A percentile compares a stretch with the other conserved stretches of the same genome.
phyloP scores from a whole-genome alignment of 2,888 invertebrate genomes.

The Myathropa florea region DNA sequence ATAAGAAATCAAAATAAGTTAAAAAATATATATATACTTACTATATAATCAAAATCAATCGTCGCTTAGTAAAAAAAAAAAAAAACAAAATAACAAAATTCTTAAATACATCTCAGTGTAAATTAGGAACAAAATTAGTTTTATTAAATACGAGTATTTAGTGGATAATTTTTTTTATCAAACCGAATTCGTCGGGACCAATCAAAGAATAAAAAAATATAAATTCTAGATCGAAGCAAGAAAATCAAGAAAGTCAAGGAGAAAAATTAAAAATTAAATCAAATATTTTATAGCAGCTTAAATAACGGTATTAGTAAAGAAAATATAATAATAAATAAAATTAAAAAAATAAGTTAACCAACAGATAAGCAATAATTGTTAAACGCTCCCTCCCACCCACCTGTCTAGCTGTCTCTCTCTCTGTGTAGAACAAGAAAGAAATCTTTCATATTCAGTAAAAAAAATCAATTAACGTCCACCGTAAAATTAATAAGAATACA shows the following conservation, averaged over 20 bases:
- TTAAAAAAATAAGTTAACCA: slow-evolving; percentile 55
- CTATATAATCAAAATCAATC: slow-evolving; percentile 28
- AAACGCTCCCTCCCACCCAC: slow-evolving; percentile 64
- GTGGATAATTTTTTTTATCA: slow-evolving; percentile 27
- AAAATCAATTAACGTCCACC: slow-evolving; percentile 62
- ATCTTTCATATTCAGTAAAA: slow-evolving; percentile 23
- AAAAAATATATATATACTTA: slow-evolving; percentile 22
- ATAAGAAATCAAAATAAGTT: slow-evolving; percentile 32
- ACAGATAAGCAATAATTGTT: slow-evolving; percentile 68
- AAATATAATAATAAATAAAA: slow-evolving; percentile 31
- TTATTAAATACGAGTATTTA: not conserved
- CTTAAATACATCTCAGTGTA: slow-evolving; percentile 42
- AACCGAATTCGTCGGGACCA: slow-evolving; percentile 65
- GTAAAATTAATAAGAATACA: not conserved
- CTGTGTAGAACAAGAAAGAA: slow-evolving; percentile 12
- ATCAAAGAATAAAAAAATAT: slow-evolving; percentile 29
- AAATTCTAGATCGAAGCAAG: slow-evolving; percentile 31
- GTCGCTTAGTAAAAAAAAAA: slow-evolving; percentile 47
- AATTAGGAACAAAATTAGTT: slow-evolving; percentile 6
- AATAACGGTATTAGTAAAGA: not conserved
- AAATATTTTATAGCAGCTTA: slow-evolving; percentile 13
- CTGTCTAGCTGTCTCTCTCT: slow-evolving; percentile 28
- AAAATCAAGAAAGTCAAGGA: slow-evolving; percentile 19
- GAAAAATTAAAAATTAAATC: slow-evolving; percentile 4
- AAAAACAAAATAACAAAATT: slow-evolving; percentile 34